These are phyloP conservation scores for Neotoma lepida DNA, from an alignment of 2,113 vertebrate species.

Conservation along the genomic window DNA sequence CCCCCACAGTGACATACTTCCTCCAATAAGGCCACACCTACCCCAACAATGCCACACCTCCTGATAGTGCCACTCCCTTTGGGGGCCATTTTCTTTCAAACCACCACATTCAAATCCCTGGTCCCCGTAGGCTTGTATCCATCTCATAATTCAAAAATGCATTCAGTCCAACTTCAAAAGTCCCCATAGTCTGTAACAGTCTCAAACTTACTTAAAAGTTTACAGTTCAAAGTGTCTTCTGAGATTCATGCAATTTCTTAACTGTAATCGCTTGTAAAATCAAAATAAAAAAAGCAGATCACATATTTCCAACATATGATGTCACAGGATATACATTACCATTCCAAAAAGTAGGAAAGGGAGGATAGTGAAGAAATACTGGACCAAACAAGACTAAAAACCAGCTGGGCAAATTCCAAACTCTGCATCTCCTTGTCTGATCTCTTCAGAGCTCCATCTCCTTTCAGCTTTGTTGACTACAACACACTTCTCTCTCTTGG, in stretches of 20 bases:
- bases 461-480: neutral
- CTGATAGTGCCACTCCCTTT: too few relatives aligned
- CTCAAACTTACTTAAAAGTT: neutral
- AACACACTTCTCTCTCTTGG: neutral
- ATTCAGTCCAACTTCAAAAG: neutral
- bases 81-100: too few relatives aligned
- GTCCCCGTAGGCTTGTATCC: too few relatives aligned
- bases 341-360: neutral
- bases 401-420: neutral
- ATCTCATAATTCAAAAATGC: neutral
- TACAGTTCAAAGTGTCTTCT: neutral
- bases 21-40: too few relatives aligned
- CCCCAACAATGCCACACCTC: too few relatives aligned
- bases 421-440: neutral
- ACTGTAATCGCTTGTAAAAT: neutral
- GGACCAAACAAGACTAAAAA: neutral
- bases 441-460: neutral
- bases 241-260: neutral
- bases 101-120: too few relatives aligned
- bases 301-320: neutral
- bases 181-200: neutral
- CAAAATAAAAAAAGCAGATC: neutral
- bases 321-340: neutral
- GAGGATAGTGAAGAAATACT: neutral
- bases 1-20: too few relatives aligned